A percentile compares a stretch with the other conserved stretches of the same genome.
Evolutionary conservation across 2,888 invertebrate species (phyloP).

Genomic region (Branchellion lobata): DNA sequence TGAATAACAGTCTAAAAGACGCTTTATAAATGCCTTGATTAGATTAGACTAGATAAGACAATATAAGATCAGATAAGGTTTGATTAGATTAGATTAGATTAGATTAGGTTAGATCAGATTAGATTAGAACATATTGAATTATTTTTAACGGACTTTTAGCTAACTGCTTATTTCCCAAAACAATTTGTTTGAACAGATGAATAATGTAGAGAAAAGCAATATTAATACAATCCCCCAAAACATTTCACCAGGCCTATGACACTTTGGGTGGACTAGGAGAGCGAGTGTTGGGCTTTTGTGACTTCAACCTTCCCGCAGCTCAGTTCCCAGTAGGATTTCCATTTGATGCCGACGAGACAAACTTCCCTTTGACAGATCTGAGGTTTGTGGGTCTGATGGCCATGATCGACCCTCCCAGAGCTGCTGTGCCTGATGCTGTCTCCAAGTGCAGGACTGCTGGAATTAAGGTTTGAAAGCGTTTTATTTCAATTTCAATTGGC

Average conservation of each 20-base stretch:
- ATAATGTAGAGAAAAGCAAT: no score
- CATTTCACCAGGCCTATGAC: slow-evolving; percentile 70
- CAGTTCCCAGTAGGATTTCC: slow-evolving; percentile 92
- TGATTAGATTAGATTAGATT: no score
- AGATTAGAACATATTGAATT: no score
- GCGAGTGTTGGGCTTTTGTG: slow-evolving; percentile 86
- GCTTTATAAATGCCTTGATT: neutral
- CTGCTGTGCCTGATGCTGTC: slow-evolving; percentile 98
- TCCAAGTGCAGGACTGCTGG: slow-evolving; percentile 95
- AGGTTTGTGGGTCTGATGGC: slow-evolving; percentile 95
- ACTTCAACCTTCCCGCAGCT: slow-evolving; percentile 82
- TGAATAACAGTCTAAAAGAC: slow-evolving; percentile 61
- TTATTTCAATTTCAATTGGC: neutral
- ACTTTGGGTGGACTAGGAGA: slow-evolving; percentile 83
- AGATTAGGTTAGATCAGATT: no score
- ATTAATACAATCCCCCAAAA: neutral
- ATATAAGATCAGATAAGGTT: no score
- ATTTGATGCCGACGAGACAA: slow-evolving; percentile 73
- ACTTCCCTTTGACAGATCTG: slow-evolving; percentile 78
- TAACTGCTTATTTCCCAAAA: no score
- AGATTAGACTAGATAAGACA: no score
- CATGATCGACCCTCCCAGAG: slow-evolving; percentile 96
- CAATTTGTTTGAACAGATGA: no score
- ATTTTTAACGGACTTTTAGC: no score
- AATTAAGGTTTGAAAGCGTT: slow-evolving; percentile 70